Evolutionary conservation across 2,797 vertebrate species (phyloP), one percentile per base, ranked within the genome.

Genomic region (Sylvilagus floridanus): DNA sequence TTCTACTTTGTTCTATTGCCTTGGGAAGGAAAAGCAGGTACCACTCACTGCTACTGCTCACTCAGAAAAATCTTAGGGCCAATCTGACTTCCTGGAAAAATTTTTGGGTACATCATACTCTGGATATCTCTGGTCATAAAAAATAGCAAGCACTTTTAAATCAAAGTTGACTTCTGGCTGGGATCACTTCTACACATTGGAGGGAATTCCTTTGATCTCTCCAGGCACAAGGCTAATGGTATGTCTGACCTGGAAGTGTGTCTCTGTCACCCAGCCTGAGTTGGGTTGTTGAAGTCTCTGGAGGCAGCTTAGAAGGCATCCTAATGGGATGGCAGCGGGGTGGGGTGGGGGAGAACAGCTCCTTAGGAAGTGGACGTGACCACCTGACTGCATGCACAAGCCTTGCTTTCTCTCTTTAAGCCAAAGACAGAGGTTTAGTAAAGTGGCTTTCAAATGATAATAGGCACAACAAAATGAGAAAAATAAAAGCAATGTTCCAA

Each of bases 81-180:
- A 90, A 21, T 88, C 28, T 73, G 37, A 16, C 82, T 84, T 81
- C 13, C 32, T 13, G 2, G 57, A 90, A 95, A 54, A 12, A 63
- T 81, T 73, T 21, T 37, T 81, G 16, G 24, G 88, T 97, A 72
- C 82, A 96, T 97, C 76, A 79, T 95, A 96, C 85, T 95, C 94
- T 96, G 93, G 97, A 92, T 96, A 96, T 96, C 86, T 96, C 93
- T 97, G 81, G 93, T 96, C 96, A 96, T 97, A 97, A 98, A 98
- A 87, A 96, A 96, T 96, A 97, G 82, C 96, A 96, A 97, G 95
- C 82, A 94, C 97, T 97, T 97, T 96, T 95, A 97, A 97, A 93
- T 92, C 86, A 75, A 96, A 97, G 91, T 96, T 93, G 96, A 96
- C 96, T 52, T 77, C 76, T 97, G 97, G 96, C 96, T 97, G 97